Evolutionary conservation across 2,797 vertebrate species (phyloP), one percentile per base, ranked within the genome.

Genomic region (Agapornis canus): DNA sequence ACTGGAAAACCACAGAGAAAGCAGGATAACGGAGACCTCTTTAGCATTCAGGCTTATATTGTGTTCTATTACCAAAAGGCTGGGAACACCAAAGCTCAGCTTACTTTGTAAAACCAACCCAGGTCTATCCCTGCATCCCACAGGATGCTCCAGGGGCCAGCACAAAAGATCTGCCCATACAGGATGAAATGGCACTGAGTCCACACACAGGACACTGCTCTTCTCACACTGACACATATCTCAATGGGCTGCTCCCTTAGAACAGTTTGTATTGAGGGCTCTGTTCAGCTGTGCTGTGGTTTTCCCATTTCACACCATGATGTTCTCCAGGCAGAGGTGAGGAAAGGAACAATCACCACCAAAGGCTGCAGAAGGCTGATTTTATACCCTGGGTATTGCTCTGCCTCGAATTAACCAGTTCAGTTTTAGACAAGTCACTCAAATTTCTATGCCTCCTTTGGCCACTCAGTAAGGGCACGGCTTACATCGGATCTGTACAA

Each of bases 61-160:
- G 47, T 20, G 21, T n/a, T 59, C 21, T 4, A 3, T 19, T 20
- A 42, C 23, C 29, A n/a, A 40, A 75, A 56, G 31, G 29, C 29
- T 21, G 15, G n/a, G 17, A 61, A 29, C 0, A 6, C 56, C 2
- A 3, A 73, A 86, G 19, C 3, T 70, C 64, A 12, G 21, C n/a
- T 68, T 49, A 14, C 37, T 51, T 19, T 43, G 29, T 42, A 40
- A 73, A 66, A 35, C 9, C 52, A 61, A 45, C 49, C 13, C 25
- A 0, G 0, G 11, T 43, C 52, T 31, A 17, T 25, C 27, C 51
- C 47, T 3, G 6, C 10, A 60, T 40, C 43, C 56, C 2, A 0
- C 3, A 17, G 61, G 73, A 73, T 25, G 79, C 84, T 72, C 66
- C 10, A 68, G 79, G 23, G 56, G 49, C 22, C 35, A 11, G 21